Base-by-base conservation (phyloP, 2,888 invertebrate species). In the Beris morrisii region DNA sequence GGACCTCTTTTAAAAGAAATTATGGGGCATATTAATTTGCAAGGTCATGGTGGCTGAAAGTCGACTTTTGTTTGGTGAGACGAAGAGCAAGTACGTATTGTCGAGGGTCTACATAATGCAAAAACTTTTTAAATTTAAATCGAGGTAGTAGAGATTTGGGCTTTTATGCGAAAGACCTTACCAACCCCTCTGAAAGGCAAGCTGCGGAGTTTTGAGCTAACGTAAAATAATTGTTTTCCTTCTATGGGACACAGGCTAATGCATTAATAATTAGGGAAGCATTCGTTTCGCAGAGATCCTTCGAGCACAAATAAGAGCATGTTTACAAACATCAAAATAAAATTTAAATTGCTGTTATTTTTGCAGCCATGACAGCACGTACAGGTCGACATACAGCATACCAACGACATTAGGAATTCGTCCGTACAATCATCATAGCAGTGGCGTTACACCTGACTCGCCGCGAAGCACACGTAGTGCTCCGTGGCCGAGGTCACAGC, bases 381-480 rank as follows among this genome's bases (percentile, higher is more conserved):
- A 74, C 73, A 81, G 82, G 67, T 82, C 83, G 69, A 83, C 83
- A 59, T 82, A 82, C 72, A 83, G 82, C 74, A 82, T 82, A 72
- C 82, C 83, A 65, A 82, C 82, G 5, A 77, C 79, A 58, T 75
- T 82, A 72, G 79, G 79, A 61, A 76, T 81, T 68, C 76, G 78
- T 69, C 77, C 79, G 61, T 78, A 77, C 52, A 61, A 32, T 73
- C 74, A 75, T 67, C 5, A 77, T 75, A 74, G 75, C 15, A 70
- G 56, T 45, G 59, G 66, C 44, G 75, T 76, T 72, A 81, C 83
- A 73, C 86, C 86, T 58, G 88, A 88, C 72, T 89, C 89, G 1
- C 93, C 93, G 1, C 85, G 92, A 56, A 93, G 93, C 74, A 92
- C 91, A 6, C 86, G 92, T 69, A 93, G 93, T 74, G 93, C 93